Percentiles rank a stretch among this genome's conserved stretches.
Evolutionary conservation across 2,888 invertebrate genomes (phyloP).

Genomic region (Augiades crinisus): DNA sequence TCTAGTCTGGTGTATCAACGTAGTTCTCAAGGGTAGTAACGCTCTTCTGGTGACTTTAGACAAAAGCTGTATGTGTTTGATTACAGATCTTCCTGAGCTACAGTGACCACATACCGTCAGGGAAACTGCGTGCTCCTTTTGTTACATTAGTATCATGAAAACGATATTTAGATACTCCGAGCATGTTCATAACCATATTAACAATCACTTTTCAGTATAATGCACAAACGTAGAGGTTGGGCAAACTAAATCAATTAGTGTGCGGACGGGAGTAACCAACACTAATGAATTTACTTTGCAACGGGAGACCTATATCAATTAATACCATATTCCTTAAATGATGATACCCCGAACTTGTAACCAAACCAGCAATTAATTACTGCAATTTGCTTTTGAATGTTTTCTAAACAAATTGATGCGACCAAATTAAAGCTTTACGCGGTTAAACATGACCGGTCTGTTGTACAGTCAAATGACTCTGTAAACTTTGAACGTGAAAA

Average conservation of each 20-base stretch:
- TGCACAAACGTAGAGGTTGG: conserved; percentile 32
- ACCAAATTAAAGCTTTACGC: conserved; percentile 1
- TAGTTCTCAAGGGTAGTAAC: no score
- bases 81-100: no score
- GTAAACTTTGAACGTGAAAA: neutral
- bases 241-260: conserved; percentile 38
- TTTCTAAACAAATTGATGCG: conserved; percentile 10
- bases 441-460: neutral
- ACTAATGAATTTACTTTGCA: conserved; percentile 77
- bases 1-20: no score
- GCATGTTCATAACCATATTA: neutral
- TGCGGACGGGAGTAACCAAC: conserved; percentile 38
- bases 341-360: conserved; percentile 45
- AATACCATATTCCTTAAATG: conserved; percentile 63
- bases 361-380: conserved; percentile 4
- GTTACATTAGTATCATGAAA: no score
- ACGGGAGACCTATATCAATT: conserved; percentile 63
- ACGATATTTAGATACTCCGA: neutral
- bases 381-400: conserved; percentile 9
- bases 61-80: no score
- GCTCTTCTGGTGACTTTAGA: no score
- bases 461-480: neutral
- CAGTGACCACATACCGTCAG: no score
- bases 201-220: conserved; percentile 19
- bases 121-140: no score